Base-by-base conservation (phyloP, 2,888 invertebrate species). In the Doris montereyensis region DNA sequence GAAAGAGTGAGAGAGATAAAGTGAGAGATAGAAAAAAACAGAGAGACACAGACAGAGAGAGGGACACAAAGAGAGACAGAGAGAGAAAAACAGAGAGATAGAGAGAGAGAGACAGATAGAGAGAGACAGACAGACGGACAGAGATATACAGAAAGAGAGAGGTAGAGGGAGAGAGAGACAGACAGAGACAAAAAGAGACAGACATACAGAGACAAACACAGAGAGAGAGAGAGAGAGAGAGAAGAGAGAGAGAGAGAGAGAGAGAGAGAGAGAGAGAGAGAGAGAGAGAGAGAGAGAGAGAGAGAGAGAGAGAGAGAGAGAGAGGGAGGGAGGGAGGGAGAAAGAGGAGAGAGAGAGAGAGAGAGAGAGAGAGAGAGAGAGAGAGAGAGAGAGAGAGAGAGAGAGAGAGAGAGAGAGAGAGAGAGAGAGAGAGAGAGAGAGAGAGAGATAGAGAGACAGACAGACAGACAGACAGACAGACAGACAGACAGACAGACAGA, bases 141-240 rank as follows among this genome's bases (percentile, higher is more conserved):
- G n/a, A n/a, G n/a, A n/a, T n/a, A n/a, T n/a, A n/a, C n/a, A n/a
- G n/a, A n/a, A n/a, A n/a, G n/a, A n/a, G n/a, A n/a, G n/a, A n/a
- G n/a, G n/a, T n/a, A n/a, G n/a, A n/a, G n/a, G n/a, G n/a, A n/a
- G n/a, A n/a, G n/a, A n/a, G n/a, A n/a, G n/a, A n/a, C n/a, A n/a
- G n/a, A n/a, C n/a, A n/a, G n/a, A n/a, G n/a, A n/a, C n/a, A n/a
- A n/a, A n/a, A n/a, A n/a, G n/a, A n/a, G n/a, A n/a, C n/a, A n/a
- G n/a, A n/a, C n/a, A n/a, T n/a, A n/a, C n/a, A n/a, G n/a, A n/a
- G n/a, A n/a, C n/a, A n/a, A n/a, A n/a, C n/a, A n/a, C n/a, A n/a
- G n/a, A n/a, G n/a, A n/a, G n/a, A n/a, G n/a, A n/a, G n/a, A 73
- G 32, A 74, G 32, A 32, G 28, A 74, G 60, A 60, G 28, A 74